Evolutionary conservation across 1,140 invertebrate species (phyloP), one percentile per base, ranked within the genome.

Genomic region (Bombus vancouverensis): DNA sequence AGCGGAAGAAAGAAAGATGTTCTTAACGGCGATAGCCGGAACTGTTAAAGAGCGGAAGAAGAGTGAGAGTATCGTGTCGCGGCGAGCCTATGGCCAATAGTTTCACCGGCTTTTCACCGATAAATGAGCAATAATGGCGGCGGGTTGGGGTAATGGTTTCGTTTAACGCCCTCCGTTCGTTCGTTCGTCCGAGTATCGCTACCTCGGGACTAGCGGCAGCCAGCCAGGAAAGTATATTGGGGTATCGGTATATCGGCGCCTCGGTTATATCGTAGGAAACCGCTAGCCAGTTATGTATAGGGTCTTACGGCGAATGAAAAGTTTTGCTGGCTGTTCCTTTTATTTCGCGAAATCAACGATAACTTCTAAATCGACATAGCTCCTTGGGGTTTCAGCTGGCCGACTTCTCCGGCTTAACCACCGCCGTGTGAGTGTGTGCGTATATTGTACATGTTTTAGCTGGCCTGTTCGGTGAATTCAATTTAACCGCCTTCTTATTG

Each of bases 121-220:
- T 92, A 92, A 92, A 92, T 92, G 91, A 92, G 90, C 91, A 92
- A 92, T 92, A 92, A 92, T 77, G 87, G 79, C 37, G 65, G 66
- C 74, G 78, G 85, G 76, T 81, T 75, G 87, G 88, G 88, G 83
- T 90, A 92, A 92, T 92, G 87, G 91, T 87, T 88, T 83, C 88
- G 90, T 92, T 92, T 90, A 92, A 92, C 82, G 86, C 81, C 71
- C 84, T 88, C 81, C 66, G 73, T 81, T 87, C 82, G 86, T 85
- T 83, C 86, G 86, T 89, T 89, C 81, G 88, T 89, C 83, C 81
- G 65, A 62, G 81, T 78, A 81, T 90, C 80, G 83, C 34, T 79
- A 77, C 89, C 78, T 83, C 77, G 78, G 81, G 81, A 85, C 85
- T 87, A 91, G 88, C 81, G 83, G 83, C 72, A 82, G 77, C 76